Evolutionary conservation across 2,888 invertebrate species (phyloP), one percentile per base, ranked within the genome.

Genomic region (Beris chalybata): DNA sequence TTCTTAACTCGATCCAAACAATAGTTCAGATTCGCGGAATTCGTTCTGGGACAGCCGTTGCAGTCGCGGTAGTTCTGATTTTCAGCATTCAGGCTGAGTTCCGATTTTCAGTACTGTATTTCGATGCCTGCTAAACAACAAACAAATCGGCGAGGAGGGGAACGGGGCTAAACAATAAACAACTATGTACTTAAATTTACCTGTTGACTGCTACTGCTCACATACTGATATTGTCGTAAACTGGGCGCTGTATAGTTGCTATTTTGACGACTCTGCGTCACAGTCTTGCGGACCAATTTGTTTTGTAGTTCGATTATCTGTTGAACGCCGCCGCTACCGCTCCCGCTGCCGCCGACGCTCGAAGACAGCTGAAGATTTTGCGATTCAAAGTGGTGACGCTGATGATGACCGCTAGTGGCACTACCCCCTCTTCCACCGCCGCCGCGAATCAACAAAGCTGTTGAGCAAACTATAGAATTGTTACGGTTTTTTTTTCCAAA

Each of bases 221-320:
- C 78, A 70, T 82, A 82, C 66, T 83, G 83, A 70, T 83, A 84
- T 68, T 83, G 82, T 66, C 82, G 81, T 45, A 83, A 75, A 74
- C 79, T 83, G 2, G 83, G 82, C 1, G 82, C 79, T 43, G 76
- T 74, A 63, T 76, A 58, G 13, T 22, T 30, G 31, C 22, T 47
- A 29, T 53, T 69, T 70, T 6, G 76, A 74, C 13, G 74, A 69
- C 65, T 53, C 57, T 81, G 78, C 52, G 79, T 79, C 11, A 84
- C 73, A 4, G 83, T 82, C 73, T 84, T 83, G 56, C 83, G 79
- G 73, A 86, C 84, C 50, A 86, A 77, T 74, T 87, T 85, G 73
- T 89, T 88, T 73, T 89, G 88, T 38, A 88, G 79, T 71, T 85
- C 79, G 74, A 89, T 88, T 3, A 88, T 88, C 74, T 87, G 86